A percentile compares a stretch with the other conserved stretches of the same genome.
Conservation (phyloP, 2,797 vertebrate species). For the Agapornis canus region DNA sequence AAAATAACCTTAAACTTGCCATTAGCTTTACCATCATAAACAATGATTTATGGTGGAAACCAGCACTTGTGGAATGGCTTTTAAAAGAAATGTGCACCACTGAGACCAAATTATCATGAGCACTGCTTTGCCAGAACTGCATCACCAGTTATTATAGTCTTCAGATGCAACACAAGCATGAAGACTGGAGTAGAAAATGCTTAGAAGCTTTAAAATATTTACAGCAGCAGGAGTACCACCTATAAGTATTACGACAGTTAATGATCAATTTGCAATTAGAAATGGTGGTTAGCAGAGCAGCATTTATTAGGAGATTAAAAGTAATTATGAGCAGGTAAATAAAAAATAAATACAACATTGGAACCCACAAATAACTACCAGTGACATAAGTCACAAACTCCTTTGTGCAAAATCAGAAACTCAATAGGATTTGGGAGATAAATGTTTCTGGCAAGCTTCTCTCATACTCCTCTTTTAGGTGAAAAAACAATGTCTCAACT, state of each 20-base stretch:
- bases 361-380: neutral
- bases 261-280: neutral
- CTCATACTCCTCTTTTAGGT: neutral
- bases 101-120: conserved; percentile 30
- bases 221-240: neutral
- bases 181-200: neutral
- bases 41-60: neutral
- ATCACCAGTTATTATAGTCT: neutral
- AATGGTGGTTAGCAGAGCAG: neutral
- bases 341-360: neutral
- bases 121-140: neutral
- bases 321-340: neutral
- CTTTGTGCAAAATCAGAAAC: neutral
- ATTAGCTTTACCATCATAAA: conserved; percentile 8
- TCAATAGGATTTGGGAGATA: neutral
- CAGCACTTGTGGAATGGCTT: neutral
- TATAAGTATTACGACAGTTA: neutral
- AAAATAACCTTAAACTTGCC: conserved; percentile 31
- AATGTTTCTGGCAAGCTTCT: neutral
- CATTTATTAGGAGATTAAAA: neutral
- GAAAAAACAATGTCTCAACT: neutral
- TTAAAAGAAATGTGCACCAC: neutral
- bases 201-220: conserved; percentile 8
- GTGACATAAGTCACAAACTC: neutral
- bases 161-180: neutral